A percentile compares a stretch with the other conserved stretches of the same genome.
Evolutionary conservation across 2,888 invertebrate species (phyloP).

Genomic region (Sarcophaga subvicina): DNA sequence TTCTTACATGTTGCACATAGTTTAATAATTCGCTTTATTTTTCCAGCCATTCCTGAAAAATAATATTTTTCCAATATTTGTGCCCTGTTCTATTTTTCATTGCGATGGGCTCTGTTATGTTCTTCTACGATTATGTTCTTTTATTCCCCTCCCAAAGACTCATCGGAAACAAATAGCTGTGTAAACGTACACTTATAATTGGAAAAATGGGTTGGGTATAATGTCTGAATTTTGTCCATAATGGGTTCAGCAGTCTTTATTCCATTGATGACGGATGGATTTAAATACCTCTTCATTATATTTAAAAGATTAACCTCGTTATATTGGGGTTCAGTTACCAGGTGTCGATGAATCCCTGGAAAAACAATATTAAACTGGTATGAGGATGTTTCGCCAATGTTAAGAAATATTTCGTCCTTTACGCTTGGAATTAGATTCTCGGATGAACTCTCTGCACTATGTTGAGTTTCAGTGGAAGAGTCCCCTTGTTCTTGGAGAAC

Average conservation of each 20-base stretch:
- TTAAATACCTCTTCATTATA: neutral
- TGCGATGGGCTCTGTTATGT: too few relatives aligned
- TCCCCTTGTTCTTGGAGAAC: constrained; percentile 35
- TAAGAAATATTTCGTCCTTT: constrained; percentile 59
- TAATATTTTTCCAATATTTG: constrained; percentile 51
- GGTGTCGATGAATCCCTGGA: constrained; percentile 60
- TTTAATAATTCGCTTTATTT: constrained; percentile 17
- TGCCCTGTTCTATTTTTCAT: neutral
- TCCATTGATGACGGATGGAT: constrained; percentile 50
- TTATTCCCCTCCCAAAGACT: constrained; percentile 3
- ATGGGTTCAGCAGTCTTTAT: constrained; percentile 41
- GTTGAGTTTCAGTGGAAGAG: constrained; percentile 42
- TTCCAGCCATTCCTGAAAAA: constrained; percentile 8
- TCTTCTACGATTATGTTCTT: constrained; percentile 30
- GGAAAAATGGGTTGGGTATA: constrained; percentile 43
- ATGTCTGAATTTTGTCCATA: constrained; percentile 14
- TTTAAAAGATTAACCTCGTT: neutral
- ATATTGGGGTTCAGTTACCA: constrained; percentile 36
- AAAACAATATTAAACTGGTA: constrained; percentile 59
- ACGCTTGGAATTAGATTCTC: constrained; percentile 56
- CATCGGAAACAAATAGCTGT: too few relatives aligned
- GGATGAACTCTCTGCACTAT: constrained; percentile 67
- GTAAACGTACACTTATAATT: too few relatives aligned
- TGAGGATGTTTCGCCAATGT: constrained; percentile 32
- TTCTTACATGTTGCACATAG: constrained; percentile 15